These are phyloP conservation scores for Sussaba pulchella DNA, from an alignment of 2,888 invertebrate genomes.

Conservation along the genomic window DNA sequence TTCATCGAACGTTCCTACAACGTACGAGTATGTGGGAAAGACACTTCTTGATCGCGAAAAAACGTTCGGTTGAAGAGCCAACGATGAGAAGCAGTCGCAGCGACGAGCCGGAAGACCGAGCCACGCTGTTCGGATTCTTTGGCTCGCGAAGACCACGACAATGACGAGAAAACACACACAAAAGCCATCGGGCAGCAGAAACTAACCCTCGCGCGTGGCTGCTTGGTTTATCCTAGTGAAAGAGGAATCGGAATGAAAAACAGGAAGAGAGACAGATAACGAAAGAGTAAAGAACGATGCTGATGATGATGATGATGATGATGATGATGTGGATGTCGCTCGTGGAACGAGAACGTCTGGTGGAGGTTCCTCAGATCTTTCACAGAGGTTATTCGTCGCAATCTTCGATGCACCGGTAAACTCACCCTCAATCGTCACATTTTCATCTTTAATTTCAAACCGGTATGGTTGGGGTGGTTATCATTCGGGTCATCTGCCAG, in stretches of 20 bases:
- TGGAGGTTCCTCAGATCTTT: conserved; percentile 40
- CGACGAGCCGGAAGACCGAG: conserved; percentile 29
- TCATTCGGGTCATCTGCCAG: no score
- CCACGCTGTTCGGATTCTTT: conserved; percentile 50
- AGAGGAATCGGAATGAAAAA: conserved; percentile 10
- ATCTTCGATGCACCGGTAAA: background rate
- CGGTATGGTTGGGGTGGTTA: no score
- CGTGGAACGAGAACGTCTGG: conserved; percentile 37
- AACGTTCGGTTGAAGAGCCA: conserved; percentile 37
- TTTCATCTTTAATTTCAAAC: conserved; percentile 4
- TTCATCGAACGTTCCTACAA: conserved; percentile 15
- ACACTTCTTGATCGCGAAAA: conserved; percentile 47
- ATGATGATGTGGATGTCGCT: conserved; percentile 11
- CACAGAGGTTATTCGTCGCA: conserved; percentile 12
- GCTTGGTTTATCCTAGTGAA: conserved; percentile 44
- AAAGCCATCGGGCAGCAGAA: conserved; percentile 31
- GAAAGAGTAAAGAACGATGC: no score
- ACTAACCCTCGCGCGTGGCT: conserved; percentile 23
- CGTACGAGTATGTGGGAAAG: conserved; percentile 25
- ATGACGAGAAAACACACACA: conserved; percentile 47
- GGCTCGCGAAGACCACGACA: conserved; percentile 41
- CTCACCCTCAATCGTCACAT: conserved; percentile 13
- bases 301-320: conserved; percentile 16
- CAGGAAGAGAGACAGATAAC: conserved; percentile 1
- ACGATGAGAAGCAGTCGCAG: conserved; percentile 12